Conservation (phyloP, 2,113 vertebrate species). For the Puntigrus tetrazona region DNA sequence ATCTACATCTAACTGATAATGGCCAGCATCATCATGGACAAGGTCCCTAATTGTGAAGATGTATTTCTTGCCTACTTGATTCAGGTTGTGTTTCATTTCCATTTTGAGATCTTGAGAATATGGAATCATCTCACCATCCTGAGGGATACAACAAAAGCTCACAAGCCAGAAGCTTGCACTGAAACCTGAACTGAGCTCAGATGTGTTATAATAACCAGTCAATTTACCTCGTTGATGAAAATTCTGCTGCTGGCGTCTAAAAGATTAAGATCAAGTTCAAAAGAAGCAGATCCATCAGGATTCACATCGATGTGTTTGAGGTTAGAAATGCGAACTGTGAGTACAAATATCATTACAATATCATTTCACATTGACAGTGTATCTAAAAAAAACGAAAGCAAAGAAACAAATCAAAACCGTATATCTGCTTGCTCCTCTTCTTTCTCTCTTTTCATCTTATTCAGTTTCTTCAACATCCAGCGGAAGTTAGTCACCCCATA, state of each 20-base stretch:
- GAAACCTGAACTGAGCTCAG: not conserved
- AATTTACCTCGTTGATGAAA: constrained; percentile 84
- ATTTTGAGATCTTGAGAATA: constrained; percentile 71
- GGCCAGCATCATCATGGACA: constrained; percentile 80
- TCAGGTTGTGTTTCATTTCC: constrained; percentile 75
- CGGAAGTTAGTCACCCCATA: constrained; percentile 84
- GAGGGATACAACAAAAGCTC: constrained; percentile 8
- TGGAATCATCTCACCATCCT: constrained; percentile 81
- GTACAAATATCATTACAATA: not conserved
- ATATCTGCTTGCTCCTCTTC: constrained; percentile 79
- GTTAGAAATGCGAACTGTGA: constrained; percentile 76
- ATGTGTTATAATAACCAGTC: not conserved
- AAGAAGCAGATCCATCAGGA: constrained; percentile 71
- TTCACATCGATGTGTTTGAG: constrained; percentile 75
- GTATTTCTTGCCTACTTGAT: constrained; percentile 75
- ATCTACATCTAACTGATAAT: constrained; percentile 83
- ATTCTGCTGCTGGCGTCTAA: constrained; percentile 76
- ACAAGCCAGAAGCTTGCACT: not conserved
- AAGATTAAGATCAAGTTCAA: constrained; percentile 84
- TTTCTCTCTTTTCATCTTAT: constrained; percentile 76
- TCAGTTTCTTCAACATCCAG: constrained; percentile 84
- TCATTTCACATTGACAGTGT: not conserved
- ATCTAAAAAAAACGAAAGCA: not conserved
- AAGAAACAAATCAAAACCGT: not conserved
- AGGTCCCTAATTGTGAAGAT: constrained; percentile 80